Base-by-base conservation (phyloP, 2,888 invertebrate species). In the Pterostichus madidus region DNA sequence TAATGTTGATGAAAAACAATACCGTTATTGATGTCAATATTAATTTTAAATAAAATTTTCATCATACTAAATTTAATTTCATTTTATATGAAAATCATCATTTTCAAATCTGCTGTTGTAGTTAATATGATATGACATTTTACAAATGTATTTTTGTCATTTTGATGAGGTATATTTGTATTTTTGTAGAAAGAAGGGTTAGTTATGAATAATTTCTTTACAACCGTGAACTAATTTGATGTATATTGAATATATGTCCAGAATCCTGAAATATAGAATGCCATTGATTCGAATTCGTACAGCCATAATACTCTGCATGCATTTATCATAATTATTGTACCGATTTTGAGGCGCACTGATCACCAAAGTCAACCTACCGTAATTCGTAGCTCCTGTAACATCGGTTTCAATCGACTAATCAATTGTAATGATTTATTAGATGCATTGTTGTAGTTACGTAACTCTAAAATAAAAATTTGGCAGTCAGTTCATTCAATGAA, bases 401-500 rank as follows among this genome's bases (percentile, higher is more conserved):
- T 71, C 68, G 68, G 68, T 46, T 44, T 71, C 68, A 71, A 71
- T 71, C 68, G 68, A 71, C 68, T 71, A 71, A 44, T 71, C 68
- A 71, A 17, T 71, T 6, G 31, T 35, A 64, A 32, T 44, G 68
- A 17, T 56, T 56, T 56, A 17, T 56, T 17, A 56, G 56, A 71
- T 71, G 68, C 68, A 17, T 56, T 52, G 52, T 52, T 71, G 68
- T 71, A 44, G 68, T 71, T 71, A 39, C 52, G 52, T 52, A 64
- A 71, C 68, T 44, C 68, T 71, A 71, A 71, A 71, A 71, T 71
- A 75, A 75, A 75, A 75, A 75, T 75, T 75, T 75, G 75, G 75
- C 75, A 75, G 75, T 75, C 75, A 75, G 52, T 75, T 75, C 52
- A 52, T 75, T 71, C 68, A 71, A 44, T 71, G 68, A 71, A 71